These are phyloP conservation scores for Lamprotornis superbus DNA, from an alignment of 2,113 vertebrate species.

Conservation along the genomic window DNA sequence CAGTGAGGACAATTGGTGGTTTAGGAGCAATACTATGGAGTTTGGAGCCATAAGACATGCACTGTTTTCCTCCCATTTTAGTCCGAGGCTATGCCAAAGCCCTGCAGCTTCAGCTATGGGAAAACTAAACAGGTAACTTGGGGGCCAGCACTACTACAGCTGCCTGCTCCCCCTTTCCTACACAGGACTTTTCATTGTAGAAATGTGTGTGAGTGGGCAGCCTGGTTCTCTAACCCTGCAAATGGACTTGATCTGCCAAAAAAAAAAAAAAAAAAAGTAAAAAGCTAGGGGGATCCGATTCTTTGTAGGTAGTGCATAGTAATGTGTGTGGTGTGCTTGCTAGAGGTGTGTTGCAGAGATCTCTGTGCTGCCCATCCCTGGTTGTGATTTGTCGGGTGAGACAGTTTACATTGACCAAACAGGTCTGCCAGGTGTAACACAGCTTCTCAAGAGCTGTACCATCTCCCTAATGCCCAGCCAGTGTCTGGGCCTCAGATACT, in stretches of 20 bases:
- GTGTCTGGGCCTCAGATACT: background rate
- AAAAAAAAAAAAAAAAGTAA: constrained; percentile 3
- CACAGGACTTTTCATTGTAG: background rate
- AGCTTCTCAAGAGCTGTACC: background rate
- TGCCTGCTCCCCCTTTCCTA: background rate
- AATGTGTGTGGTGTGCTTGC: background rate
- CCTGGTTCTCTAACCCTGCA: background rate
- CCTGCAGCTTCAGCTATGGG: constrained; percentile 25
- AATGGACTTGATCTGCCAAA: constrained; percentile 14
- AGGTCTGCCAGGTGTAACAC: background rate
- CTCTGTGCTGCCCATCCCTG: background rate
- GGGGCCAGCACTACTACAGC: background rate
- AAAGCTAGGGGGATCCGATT: background rate
- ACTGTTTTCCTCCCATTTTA: constrained; percentile 1
- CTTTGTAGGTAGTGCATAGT: background rate
- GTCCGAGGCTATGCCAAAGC: constrained; percentile 5
- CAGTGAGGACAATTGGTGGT: background rate
- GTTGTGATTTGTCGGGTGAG: background rate
- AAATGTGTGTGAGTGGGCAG: background rate
- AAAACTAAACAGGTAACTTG: background rate
- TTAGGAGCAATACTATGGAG: background rate
- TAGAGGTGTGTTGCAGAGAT: background rate
- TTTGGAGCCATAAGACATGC: constrained; percentile 5
- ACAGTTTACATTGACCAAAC: background rate
- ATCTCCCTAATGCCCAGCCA: background rate